Evolutionary conservation across 2,888 invertebrate genomes (phyloP).

Genomic region (Orgyia antiqua): DNA sequence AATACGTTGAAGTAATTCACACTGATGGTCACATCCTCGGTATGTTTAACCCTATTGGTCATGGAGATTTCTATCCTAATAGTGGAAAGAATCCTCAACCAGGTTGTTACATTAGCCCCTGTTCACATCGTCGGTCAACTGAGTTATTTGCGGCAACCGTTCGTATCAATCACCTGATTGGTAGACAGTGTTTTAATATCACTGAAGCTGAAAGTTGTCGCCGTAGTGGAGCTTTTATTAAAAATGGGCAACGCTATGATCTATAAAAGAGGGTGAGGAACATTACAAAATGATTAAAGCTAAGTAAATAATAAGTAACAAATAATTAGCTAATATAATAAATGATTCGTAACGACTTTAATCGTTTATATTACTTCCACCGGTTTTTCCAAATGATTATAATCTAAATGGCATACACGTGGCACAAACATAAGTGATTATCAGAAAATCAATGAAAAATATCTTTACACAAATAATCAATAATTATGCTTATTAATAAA

Average conservation of each 20-base stretch:
- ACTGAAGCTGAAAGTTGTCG: not conserved
- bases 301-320: too few species aligned
- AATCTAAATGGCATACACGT: too few species aligned
- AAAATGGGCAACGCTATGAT: not conserved
- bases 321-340: too few species aligned
- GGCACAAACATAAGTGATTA: too few species aligned
- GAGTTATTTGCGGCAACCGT: conserved; percentile 2
- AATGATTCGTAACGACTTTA: too few species aligned
- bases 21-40: conserved; percentile 7
- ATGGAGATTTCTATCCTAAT: conserved; percentile 13
- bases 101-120: not conserved
- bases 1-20: conserved; percentile 13
- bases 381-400: too few species aligned
- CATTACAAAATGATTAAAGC: not conserved
- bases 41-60: conserved; percentile 2
- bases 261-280: not conserved
- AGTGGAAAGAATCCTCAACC: conserved; percentile 7
- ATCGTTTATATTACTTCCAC: too few species aligned
- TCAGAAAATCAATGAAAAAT: too few species aligned
- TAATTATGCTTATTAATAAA: too few species aligned
- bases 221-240: not conserved
- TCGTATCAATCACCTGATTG: not conserved
- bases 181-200: not conserved
- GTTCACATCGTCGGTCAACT: conserved; percentile 1
- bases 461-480: too few species aligned